Evolutionary conservation across 2,888 invertebrate species (phyloP), one percentile per base, ranked within the genome.

Genomic region (Anoplius nigerrimus): DNA sequence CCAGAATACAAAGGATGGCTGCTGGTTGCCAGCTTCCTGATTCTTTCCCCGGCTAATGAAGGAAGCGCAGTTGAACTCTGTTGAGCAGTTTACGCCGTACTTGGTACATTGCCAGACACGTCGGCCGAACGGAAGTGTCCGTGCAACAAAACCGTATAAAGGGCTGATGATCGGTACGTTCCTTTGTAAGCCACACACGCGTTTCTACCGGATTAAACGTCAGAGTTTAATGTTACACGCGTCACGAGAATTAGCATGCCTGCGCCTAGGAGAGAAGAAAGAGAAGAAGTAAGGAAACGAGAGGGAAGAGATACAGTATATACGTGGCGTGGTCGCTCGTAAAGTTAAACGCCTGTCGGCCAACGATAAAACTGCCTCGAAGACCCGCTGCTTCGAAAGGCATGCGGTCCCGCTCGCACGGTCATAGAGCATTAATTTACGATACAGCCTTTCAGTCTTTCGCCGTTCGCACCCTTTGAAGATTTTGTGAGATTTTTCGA

Each of bases 341-440:
- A 86, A 86, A 86, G 84, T 84, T 86, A 85, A 87, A 85, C 81
- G 86, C 84, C 82, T 84, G 87, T 87, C 85, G 85, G 84, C 80
- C 84, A 79, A 80, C 85, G 83, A 86, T 86, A 86, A 86, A 86
- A 86, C 84, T 81, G 80, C 82, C 81, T 78, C 76, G 77, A 78
- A 76, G 78, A 72, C 74, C 78, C 76, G 76, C 74, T 69, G 74
- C 72, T 69, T 71, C 66, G 34, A 34, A 34, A 34, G 34, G 74
- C 71, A 70, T 79, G 71, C 76, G 63, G 72, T 62, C 72, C 73
- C 72, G 77, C 82, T 79, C 81, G 77, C 79, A 79, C 79, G 82
- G 81, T 82, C 80, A 85, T 86, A 86, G 83, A 74, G 77, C 73
- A 82, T 82, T 86, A 84, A 87, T 87, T 87, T 86, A 87, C 84